Evolutionary conservation across 1,140 invertebrate genomes (phyloP), one percentile per base, ranked within the genome.

Genomic region (Notospermus geniculatus): DNA sequence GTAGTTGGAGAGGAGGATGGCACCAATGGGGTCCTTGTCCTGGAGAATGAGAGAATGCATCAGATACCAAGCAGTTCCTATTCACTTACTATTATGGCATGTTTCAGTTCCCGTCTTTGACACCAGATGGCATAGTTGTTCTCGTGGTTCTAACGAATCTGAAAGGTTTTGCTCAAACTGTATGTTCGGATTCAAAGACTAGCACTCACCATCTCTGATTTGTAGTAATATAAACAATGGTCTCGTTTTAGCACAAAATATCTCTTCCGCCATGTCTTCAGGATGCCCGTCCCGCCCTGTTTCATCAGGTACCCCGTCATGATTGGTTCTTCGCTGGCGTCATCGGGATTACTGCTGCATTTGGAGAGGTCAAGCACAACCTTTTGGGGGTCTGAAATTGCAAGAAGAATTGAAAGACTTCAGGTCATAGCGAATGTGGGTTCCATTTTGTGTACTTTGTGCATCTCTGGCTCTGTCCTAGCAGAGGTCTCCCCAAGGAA

Each of bases 161-260:
- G n/a, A n/a, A n/a, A n/a, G n/a, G n/a, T n/a, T n/a, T n/a, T n/a
- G n/a, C n/a, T n/a, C n/a, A n/a, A n/a, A n/a, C n/a, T n/a, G n/a
- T n/a, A n/a, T n/a, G n/a, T n/a, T n/a, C n/a, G n/a, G n/a, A n/a
- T n/a, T n/a, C n/a, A n/a, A 36, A 36, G 32, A 7, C 32, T 7
- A 22, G 5, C n/a, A 55, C 70, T 68, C 74, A 85, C 83, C 73
- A 80, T 71, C 61, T 94, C 90, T 72, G 88, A 90, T 84, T 95
- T 97, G 81, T 95, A 98, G 82, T 92, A 96, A 81, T 97, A 97
- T 50, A 98, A 85, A 82, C 92, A 95, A 80, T 93, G 91, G 80
- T 97, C 93, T 52, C 88, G 86, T 63, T 93, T 90, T 30, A 98
- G 83, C 46, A 90, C 88, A 80, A 96, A 96, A 91, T 91, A 97